Evolutionary conservation across 2,797 vertebrate species (phyloP).

Genomic region (Myotis findleyi): DNA sequence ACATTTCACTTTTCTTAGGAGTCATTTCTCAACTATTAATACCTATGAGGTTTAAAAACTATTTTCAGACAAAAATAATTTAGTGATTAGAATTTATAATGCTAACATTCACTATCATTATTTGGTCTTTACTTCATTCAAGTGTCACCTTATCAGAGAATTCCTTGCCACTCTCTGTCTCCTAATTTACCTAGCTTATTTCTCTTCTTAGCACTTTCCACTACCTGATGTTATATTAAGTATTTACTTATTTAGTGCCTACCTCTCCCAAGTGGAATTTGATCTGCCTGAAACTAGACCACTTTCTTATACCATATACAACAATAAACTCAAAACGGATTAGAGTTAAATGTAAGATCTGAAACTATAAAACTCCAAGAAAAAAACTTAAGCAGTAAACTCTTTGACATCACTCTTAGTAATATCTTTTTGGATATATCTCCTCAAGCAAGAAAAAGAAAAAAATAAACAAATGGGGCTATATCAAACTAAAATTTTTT

Average conservation of each 20-base stretch:
- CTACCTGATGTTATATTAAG: neutral
- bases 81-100: constrained; percentile 40
- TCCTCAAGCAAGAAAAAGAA: neutral
- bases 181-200: neutral
- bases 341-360: neutral
- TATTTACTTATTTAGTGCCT: constrained; percentile 40
- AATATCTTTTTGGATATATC: neutral
- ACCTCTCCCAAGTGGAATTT: constrained; percentile 25
- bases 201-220: constrained; percentile 25
- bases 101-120: neutral
- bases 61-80: constrained; percentile 32
- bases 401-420: neutral
- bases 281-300: neutral
- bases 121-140: constrained; percentile 40
- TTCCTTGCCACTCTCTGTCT: neutral
- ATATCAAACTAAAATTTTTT: neutral
- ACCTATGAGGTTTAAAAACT: constrained; percentile 11
- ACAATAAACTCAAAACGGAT: neutral
- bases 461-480: neutral
- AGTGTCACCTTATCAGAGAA: neutral
- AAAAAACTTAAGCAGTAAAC: neutral
- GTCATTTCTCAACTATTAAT: neutral
- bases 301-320: neutral
- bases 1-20: constrained; percentile 8
- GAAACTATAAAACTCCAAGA: neutral